Base-by-base conservation (phyloP, 1,140 invertebrate genomes). In the Sycophaga agraensis region DNA sequence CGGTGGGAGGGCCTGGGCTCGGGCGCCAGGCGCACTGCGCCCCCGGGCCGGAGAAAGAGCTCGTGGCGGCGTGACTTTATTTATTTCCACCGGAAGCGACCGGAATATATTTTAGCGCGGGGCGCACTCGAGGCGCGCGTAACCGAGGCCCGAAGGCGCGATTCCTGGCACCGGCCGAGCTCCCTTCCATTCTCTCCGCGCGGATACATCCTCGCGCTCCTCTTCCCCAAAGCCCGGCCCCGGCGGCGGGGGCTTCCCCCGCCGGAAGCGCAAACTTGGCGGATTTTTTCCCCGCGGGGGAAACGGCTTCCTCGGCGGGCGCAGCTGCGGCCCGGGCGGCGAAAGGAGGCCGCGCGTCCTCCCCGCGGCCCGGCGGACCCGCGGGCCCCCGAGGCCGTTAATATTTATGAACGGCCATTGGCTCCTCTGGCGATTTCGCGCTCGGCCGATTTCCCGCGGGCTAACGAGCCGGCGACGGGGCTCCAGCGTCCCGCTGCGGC, bases 81-180 rank as follows among this genome's bases (percentile, higher is more conserved):
- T 81, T 81, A 80, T 81, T 77, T 81, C 73, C 70, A 79, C 61
- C 79, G 79, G 79, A 81, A 81, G 77, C 74, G 73, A 78, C 73
- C 74, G 74, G 76, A 79, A 80, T 79, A 81, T 81, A 81, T 81
- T 78, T 80, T 69, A 72, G 73, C 71, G 66, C 66, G 68, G 46
- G 34, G 28, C 4, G 34, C 35, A 46, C 28, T 69, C 40, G 42
- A 51, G 31, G 1, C 49, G 28, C n/a, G 1, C 2, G 17, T 26
- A 11, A 35, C 16, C 16, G 2, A 4, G 16, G 22, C 16, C 4
- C 69, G 60, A 66, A 76, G 76, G 76, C 75, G 77, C 73, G 73
- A 78, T 17, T n/a, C n/a, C n/a, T n/a, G n/a, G n/a, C n/a, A n/a
- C n/a, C n/a, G n/a, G n/a, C n/a, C n/a, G n/a, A n/a, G n/a, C n/a